Evolutionary conservation across 1,140 invertebrate species (phyloP).

Genomic region (Phenacoccus solenopsis): DNA sequence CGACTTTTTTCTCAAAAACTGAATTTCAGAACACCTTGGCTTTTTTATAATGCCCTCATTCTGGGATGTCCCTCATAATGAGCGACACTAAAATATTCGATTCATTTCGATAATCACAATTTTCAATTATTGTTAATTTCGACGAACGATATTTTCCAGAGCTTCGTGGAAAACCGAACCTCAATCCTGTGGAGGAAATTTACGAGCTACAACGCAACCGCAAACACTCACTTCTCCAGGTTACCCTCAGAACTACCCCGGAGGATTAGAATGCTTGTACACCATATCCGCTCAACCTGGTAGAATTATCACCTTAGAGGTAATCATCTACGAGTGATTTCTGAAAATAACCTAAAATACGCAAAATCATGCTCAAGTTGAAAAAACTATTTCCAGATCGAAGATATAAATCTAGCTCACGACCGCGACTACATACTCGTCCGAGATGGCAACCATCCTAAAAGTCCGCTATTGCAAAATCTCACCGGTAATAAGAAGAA

Average conservation of each 20-base stretch:
- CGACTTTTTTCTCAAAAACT: no score
- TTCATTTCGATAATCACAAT: no score
- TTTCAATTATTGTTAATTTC: no score
- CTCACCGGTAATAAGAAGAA: conserved; percentile 63
- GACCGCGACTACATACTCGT: conserved; percentile 77
- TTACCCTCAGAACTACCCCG: conserved; percentile 83
- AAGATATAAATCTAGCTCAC: conserved; percentile 77
- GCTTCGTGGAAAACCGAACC: conserved; percentile 89
- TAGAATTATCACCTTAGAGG: conserved; percentile 74
- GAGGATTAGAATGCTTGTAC: conserved; percentile 87
- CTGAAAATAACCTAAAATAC: background rate
- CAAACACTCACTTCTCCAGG: conserved; percentile 76
- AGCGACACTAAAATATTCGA: background rate
- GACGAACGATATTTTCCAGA: conserved; percentile 34
- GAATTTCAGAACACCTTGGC: no score
- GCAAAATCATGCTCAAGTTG: background rate
- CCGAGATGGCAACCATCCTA: conserved; percentile 76
- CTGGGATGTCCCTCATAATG: background rate
- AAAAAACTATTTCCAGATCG: conserved; percentile 40
- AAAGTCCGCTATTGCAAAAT: conserved; percentile 64
- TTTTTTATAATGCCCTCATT: no score
- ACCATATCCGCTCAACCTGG: conserved; percentile 77
- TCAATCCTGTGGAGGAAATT: conserved; percentile 69
- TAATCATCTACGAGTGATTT: conserved; percentile 28
- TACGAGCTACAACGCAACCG: conserved; percentile 67